Conservation (phyloP, 2,888 invertebrate genomes). For the Hyles lineata region DNA sequence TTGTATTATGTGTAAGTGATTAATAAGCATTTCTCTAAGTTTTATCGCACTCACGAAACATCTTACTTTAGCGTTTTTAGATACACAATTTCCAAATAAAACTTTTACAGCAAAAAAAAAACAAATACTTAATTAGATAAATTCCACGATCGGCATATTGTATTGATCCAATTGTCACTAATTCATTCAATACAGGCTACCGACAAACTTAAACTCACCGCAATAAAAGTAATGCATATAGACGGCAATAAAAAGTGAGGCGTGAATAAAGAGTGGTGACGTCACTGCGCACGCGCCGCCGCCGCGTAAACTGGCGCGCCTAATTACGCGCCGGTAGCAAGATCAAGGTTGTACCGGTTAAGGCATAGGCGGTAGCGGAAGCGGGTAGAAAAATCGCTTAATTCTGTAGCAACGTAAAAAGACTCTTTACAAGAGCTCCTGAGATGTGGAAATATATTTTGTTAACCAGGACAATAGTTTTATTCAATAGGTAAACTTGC, state of each 20-base stretch:
- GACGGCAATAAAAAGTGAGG: slow-evolving; percentile 18
- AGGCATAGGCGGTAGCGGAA: slow-evolving; percentile 49
- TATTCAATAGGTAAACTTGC: no score
- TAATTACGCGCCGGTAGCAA: slow-evolving; percentile 67
- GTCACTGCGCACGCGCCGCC: slow-evolving; percentile 60
- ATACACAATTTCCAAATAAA: no score
- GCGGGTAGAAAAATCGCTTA: not conserved
- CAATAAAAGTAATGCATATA: slow-evolving; percentile 19
- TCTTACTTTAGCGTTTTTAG: no score
- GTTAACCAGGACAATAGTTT: no score
- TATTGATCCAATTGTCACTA: no score
- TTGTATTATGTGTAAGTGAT: no score
- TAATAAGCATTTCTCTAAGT: no score
- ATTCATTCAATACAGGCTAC: not conserved
- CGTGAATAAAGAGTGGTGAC: slow-evolving; percentile 46
- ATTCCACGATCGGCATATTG: no score
- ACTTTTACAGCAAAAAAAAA: not conserved
- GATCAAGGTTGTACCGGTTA: slow-evolving; percentile 67
- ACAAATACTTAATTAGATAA: not conserved
- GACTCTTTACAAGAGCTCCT: no score
- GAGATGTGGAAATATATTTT: no score
- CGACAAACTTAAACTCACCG: not conserved
- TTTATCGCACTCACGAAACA: no score
- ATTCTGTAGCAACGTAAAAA: no score
- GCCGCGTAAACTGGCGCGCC: slow-evolving; percentile 55